Conservation (phyloP, 92 coral and sea anemone genomes). For the Pocillopora meandrina region DNA sequence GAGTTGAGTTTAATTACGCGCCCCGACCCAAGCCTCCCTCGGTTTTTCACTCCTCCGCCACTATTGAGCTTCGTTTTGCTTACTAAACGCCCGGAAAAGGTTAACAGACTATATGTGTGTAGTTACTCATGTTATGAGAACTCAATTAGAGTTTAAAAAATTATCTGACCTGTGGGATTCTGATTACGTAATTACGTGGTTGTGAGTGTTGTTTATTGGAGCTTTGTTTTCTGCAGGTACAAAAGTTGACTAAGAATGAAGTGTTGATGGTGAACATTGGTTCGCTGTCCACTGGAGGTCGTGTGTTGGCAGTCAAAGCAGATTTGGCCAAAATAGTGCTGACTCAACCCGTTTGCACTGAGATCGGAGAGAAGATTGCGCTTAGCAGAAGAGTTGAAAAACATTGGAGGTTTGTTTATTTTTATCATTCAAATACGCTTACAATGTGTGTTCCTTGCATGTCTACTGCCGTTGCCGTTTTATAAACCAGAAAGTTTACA, state of each 20-base stretch:
- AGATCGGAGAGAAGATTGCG: constrained; percentile 97
- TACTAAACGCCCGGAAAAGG: no score
- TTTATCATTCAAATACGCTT: background rate
- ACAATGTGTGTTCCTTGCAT: background rate
- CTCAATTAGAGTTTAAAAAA: no score
- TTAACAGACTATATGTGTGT: background rate
- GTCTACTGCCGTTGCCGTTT: background rate
- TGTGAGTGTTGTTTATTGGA: background rate
- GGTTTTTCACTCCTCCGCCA: no score
- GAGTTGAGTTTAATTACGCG: no score
- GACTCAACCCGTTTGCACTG: constrained; percentile 99
- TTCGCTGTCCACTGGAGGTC: constrained; percentile 97
- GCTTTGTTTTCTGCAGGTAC: constrained; percentile 50
- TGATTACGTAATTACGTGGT: no score
- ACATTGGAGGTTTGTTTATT: constrained; percentile 88
- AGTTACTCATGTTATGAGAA: background rate
- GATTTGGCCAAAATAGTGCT: constrained; percentile 97
- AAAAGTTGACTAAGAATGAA: constrained; percentile 91
- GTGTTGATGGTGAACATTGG: constrained; percentile 98
- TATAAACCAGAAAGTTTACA: no score
- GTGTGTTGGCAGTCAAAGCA: constrained; percentile 97
- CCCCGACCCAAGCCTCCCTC: no score
- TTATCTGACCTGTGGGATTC: no score
- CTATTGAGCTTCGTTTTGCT: no score
- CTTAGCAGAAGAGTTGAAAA: constrained; percentile 97